These are phyloP conservation scores for Drosophila neoperkinsi DNA, from an alignment of 2,888 invertebrate genomes.

Conservation along the genomic window DNA sequence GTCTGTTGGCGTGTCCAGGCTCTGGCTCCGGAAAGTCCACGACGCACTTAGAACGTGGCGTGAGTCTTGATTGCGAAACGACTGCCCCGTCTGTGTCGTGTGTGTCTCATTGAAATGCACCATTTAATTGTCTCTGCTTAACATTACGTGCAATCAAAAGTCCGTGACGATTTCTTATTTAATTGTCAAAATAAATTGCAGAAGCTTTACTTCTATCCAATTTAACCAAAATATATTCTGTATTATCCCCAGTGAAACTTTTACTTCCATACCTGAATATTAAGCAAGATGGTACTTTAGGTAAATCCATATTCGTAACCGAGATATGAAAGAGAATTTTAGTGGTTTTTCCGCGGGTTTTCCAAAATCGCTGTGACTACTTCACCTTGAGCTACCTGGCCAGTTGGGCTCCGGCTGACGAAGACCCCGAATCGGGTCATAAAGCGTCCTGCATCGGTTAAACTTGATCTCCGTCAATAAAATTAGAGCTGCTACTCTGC, in stretches of 20 bases:
- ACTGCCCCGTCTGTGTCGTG: constrained; percentile 21
- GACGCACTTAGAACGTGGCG: constrained; percentile 42
- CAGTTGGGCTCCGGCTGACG: neutral
- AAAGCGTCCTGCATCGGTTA: constrained; percentile 18
- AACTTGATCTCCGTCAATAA: constrained; percentile 52
- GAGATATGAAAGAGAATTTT: constrained; percentile 45
- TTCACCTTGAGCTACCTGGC: constrained; percentile 40
- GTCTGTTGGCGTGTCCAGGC: constrained; percentile 27
- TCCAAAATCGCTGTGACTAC: constrained; percentile 52
- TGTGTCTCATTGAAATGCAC: constrained; percentile 28
- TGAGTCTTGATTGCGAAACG: constrained; percentile 49
- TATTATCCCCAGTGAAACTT: neutral
- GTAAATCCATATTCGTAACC: constrained; percentile 14
- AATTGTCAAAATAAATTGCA: neutral
- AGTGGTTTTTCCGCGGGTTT: constrained; percentile 57
- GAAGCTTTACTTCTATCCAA: neutral
- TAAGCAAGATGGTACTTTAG: constrained; percentile 11
- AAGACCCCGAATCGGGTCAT: constrained; percentile 15
- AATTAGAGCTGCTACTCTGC: constrained; percentile 14
- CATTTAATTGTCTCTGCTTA: constrained; percentile 38
- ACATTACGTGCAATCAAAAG: constrained; percentile 11
- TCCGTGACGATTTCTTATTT: neutral
- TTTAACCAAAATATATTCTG: neutral
- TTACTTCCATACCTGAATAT: neutral
- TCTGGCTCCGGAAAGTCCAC: constrained; percentile 25